A percentile compares a stretch with the other conserved stretches of the same genome.
Evolutionary conservation across 2,113 vertebrate genomes (phyloP).

Genomic region (Prionailurus bengalensis): DNA sequence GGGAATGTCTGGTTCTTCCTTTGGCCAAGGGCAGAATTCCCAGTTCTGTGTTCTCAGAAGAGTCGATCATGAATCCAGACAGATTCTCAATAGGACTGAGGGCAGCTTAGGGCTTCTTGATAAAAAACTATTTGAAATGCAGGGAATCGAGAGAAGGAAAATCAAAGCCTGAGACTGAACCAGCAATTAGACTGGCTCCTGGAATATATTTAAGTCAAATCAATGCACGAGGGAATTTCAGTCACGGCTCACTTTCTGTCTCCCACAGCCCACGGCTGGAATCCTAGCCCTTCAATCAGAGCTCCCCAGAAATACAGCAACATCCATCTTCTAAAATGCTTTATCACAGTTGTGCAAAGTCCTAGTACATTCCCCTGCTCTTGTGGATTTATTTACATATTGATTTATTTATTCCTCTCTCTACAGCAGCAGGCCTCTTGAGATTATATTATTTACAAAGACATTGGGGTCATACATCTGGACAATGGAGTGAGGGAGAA

Average conservation of each 20-base stretch:
- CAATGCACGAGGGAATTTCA: conserved; percentile 80
- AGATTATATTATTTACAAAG: conserved; percentile 85
- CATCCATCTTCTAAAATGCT: conserved; percentile 76
- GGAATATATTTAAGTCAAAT: conserved; percentile 85
- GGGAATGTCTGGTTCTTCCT: not conserved
- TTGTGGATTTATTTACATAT: conserved; percentile 85
- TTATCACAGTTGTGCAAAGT: conserved; percentile 83
- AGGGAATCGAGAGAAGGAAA: conserved; percentile 65
- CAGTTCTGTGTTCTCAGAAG: not conserved
- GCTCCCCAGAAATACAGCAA: conserved; percentile 63
- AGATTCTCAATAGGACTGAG: conserved; percentile 5
- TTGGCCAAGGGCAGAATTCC: not conserved
- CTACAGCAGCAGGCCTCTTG: conserved; percentile 70
- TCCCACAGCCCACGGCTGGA: conserved; percentile 59
- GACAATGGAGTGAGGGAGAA: conserved; percentile 74
- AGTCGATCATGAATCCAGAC: not conserved
- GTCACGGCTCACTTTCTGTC: conserved; percentile 63
- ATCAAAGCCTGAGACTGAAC: conserved; percentile 81
- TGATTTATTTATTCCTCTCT: conserved; percentile 83
- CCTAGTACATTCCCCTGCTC: conserved; percentile 61
- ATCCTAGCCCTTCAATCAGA: conserved; percentile 71
- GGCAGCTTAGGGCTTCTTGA: not conserved
- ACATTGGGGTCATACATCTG: conserved; percentile 62
- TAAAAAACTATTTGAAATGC: conserved; percentile 75
- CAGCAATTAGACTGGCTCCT: conserved; percentile 81